These are phyloP conservation scores for Nesidiocoris tenuis DNA, from an alignment of 2,888 invertebrate genomes.

Conservation along the genomic window DNA sequence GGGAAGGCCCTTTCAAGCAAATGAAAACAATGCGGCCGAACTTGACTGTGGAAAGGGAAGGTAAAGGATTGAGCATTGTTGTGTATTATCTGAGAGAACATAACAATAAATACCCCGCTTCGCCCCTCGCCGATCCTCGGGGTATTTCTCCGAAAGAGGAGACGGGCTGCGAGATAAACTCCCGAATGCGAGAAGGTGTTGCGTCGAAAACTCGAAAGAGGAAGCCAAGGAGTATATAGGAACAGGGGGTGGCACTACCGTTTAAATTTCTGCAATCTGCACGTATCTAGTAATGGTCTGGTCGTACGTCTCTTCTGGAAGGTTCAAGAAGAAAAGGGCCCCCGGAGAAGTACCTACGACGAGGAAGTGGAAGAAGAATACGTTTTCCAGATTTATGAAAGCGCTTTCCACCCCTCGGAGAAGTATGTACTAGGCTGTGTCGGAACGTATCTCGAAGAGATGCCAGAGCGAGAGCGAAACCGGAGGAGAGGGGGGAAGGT, in stretches of 20 bases:
- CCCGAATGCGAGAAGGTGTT: neutral
- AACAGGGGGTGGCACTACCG: conserved; percentile 46
- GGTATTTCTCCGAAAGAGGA: neutral
- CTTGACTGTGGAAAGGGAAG: neutral
- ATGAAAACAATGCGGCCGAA: conserved; percentile 31
- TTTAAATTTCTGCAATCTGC: conserved; percentile 51
- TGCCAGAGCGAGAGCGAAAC: conserved; percentile 1
- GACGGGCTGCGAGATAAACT: neutral
- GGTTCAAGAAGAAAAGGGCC: conserved; percentile 2
- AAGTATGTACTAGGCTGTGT: neutral
- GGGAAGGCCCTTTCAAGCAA: conserved; percentile 30
- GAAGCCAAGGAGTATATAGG: conserved; percentile 1
- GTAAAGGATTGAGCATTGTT: conserved; percentile 43
- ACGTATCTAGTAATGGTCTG: conserved; percentile 70
- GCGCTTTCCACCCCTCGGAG: conserved; percentile 64
- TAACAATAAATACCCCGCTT: conserved; percentile 49
- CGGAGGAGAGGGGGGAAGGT: neutral
- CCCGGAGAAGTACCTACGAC: neutral
- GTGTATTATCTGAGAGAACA: conserved; percentile 50
- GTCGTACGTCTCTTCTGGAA: conserved; percentile 60
- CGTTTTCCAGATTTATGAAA: conserved; percentile 77
- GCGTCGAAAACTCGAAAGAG: neutral
- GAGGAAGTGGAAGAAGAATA: conserved; percentile 62
- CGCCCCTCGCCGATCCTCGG: neutral
- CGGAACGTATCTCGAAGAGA: neutral